Evolutionary conservation across 1,140 invertebrate genomes (phyloP).

Genomic region (Macrosteles quadrilineatus): DNA sequence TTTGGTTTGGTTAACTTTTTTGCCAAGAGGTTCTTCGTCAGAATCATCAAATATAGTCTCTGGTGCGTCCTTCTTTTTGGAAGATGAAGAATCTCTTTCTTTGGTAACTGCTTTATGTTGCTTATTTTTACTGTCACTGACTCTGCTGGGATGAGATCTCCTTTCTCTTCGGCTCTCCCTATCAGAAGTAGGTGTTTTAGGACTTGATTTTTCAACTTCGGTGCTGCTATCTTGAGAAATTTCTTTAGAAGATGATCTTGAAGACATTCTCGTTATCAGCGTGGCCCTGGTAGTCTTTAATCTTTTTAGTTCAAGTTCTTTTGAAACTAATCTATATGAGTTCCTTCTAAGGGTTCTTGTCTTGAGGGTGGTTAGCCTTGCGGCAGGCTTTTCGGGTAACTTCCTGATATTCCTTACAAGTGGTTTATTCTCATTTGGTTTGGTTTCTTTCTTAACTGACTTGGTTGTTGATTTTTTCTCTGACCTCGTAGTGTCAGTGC

Average conservation of each 20-base stretch:
- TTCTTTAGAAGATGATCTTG: neutral
- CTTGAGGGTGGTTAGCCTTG: neutral
- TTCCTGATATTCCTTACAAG: too few relatives aligned
- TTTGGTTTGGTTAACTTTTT: neutral
- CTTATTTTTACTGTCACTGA: conserved; percentile 1
- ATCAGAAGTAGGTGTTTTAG: neutral
- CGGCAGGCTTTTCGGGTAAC: too few relatives aligned
- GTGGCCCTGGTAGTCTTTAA: neutral
- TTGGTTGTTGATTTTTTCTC: too few relatives aligned
- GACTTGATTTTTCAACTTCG: neutral
- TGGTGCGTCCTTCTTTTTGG: conserved; percentile 29
- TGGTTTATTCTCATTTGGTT: too few relatives aligned
- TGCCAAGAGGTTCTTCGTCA: conserved; percentile 44
- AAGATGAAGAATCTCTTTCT: conserved; percentile 30
- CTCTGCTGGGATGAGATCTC: neutral
- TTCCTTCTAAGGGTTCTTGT: conserved; percentile 4
- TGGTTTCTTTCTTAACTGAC: too few relatives aligned
- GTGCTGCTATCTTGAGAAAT: neutral
- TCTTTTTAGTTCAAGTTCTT: conserved; percentile 4
- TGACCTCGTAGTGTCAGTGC: too few relatives aligned
- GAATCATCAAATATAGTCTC: conserved; percentile 33
- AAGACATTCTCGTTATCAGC: neutral
- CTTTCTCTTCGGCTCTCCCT: neutral
- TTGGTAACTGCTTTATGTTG: conserved; percentile 12
- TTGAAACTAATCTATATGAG: neutral